Evolutionary conservation across 2,888 invertebrate genomes (phyloP), one percentile per base, ranked within the genome.

Genomic region (Phlogophora meticulosa): DNA sequence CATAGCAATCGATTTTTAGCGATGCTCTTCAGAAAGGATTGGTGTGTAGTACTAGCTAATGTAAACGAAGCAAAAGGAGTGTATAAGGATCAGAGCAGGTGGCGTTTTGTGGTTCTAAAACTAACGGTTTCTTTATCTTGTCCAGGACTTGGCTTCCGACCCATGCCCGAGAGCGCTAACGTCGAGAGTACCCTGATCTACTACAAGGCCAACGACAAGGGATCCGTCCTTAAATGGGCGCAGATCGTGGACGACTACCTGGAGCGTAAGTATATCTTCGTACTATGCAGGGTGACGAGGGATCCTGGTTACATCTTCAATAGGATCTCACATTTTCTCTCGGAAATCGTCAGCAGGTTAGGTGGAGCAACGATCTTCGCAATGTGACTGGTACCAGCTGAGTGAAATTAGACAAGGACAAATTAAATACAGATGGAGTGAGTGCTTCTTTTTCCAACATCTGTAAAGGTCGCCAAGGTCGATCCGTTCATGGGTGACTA

Each of bases 111-210:
- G 2, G 28, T 28, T 28, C 5, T 28, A 28, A 28, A 28, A 28
- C 32, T 38, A n/a, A 69, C 1, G 7, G 1, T 28, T 7, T 3
- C 38, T 38, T 43, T n/a, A 0, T 53, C n/a, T 22, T 78, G 15
- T 89, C 17, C 93, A 98, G 99, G 99, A 89, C 97, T 99, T 88
- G 99, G 99, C 81, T 99, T 99, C 96, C 97, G 99, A 90, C 99
- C 99, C 76, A 98, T 98, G 98, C 99, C 98, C 84, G 98, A 98
- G 86, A 97, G 97, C 70, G 93, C 91, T 62, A 98, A 92, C 81
- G 98, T 99, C 84, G 99, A 99, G 92, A 99, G 99, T 92, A 99
- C 99, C 77, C 97, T 99, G 87, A 98, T 99, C 94, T 98, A 99
- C 97, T 99, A 99, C 96, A 98, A 97, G 93, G 97, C 97, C 77